A percentile compares a stretch with the other conserved stretches of the same genome.
phyloP scores from a whole-genome alignment of 2,888 invertebrate species.

The Erebia palarica region DNA sequence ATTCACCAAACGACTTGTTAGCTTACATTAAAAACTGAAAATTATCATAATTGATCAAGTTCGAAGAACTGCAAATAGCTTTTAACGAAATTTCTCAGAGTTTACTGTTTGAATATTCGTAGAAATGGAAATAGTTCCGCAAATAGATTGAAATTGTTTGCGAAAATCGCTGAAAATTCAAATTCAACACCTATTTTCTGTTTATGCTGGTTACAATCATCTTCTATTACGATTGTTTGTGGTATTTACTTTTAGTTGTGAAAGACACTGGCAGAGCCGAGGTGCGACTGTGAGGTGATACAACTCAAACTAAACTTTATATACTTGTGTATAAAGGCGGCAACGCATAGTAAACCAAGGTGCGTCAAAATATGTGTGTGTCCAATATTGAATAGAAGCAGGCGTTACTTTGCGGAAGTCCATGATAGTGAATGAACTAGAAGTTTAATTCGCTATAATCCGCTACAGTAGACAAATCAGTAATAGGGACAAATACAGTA shows the following conservation, averaged over 20 bases:
- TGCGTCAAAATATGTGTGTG: neutral
- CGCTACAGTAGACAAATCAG: too few relatives aligned
- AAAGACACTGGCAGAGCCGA: neutral
- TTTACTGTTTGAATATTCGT: slow-evolving; percentile 1
- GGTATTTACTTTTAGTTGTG: neutral
- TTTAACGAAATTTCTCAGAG: neutral
- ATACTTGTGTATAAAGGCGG: too few relatives aligned
- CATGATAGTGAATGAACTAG: too few relatives aligned
- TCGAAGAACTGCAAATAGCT: neutral
- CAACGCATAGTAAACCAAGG: neutral
- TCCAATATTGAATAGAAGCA: too few relatives aligned
- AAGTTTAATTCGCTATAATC: too few relatives aligned
- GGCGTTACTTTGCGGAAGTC: too few relatives aligned
- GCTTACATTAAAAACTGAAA: neutral
- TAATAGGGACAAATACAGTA: too few relatives aligned
- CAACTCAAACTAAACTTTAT: too few relatives aligned
- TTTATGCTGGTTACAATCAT: neutral
- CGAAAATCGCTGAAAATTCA: slow-evolving; percentile 4
- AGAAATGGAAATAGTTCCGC: slow-evolving; percentile 3
- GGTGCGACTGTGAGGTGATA: too few relatives aligned
- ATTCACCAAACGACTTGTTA: neutral
- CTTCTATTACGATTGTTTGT: neutral
- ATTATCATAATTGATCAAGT: neutral
- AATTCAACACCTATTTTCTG: neutral
- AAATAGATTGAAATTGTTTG: slow-evolving; percentile 12